Conservation (phyloP, 2,797 vertebrate species). For the Leucoraja ocellata region DNA sequence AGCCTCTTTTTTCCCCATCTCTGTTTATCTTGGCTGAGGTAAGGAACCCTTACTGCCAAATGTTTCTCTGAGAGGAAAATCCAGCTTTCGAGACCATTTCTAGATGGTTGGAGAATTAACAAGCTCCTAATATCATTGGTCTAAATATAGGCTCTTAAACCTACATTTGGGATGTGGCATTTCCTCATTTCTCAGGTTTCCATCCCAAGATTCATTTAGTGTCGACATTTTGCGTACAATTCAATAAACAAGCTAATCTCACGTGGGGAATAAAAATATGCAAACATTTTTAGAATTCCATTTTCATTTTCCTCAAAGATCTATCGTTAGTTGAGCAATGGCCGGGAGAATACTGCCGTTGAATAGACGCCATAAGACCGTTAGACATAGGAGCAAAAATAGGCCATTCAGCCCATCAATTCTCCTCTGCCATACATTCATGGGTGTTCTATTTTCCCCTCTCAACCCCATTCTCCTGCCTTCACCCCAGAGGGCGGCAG, state of each 20-base stretch:
- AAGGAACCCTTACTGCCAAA: background rate
- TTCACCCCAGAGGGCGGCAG: no score
- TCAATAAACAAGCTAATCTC: background rate
- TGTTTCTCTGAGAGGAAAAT: background rate
- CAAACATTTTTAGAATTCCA: background rate
- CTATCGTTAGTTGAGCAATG: background rate
- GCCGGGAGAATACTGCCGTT: background rate
- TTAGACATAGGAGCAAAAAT: no score
- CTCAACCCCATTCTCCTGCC: no score
- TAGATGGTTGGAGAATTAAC: background rate
- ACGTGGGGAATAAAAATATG: no score
- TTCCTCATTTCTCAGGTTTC: background rate
- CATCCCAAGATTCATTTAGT: background rate
- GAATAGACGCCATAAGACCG: background rate
- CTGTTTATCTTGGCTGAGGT: background rate
- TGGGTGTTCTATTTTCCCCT: no score
- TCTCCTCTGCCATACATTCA: no score
- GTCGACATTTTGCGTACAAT: background rate
- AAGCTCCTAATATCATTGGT: background rate
- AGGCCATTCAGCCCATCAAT: no score
- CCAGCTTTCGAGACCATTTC: background rate
- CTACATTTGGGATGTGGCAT: background rate
- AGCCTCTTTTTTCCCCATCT: background rate
- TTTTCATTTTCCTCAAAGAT: background rate
- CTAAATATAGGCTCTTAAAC: background rate